A percentile compares a stretch with the other conserved stretches of the same genome.
phyloP scores from a whole-genome alignment of 2,888 invertebrate species.

The Serrognathus titanus region DNA sequence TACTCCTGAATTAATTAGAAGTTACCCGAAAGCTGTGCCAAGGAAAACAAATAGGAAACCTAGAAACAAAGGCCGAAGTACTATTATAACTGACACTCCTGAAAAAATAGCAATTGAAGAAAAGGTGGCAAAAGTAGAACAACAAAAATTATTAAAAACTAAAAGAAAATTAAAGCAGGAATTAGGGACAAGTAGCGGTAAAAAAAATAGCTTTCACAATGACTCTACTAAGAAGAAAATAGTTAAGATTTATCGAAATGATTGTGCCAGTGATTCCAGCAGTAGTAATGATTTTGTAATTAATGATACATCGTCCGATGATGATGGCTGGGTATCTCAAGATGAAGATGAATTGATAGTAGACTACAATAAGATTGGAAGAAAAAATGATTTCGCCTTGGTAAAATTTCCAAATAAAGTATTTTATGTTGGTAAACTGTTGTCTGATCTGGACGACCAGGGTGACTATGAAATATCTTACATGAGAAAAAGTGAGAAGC shows the following conservation, averaged over 20 bases:
- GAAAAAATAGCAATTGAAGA: background rate
- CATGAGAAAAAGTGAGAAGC: no score
- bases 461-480: no score
- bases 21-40: conserved; percentile 8
- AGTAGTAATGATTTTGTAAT: background rate
- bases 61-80: conserved; percentile 9
- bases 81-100: conserved; percentile 2
- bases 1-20: conserved; percentile 5
- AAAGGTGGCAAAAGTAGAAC: background rate
- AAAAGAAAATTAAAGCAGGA: background rate
- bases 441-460: no score
- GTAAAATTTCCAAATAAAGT: no score
- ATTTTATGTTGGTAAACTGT: no score
- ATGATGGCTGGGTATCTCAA: no score
- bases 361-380: no score
- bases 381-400: no score
- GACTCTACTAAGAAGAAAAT: background rate
- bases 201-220: background rate
- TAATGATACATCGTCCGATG: no score
- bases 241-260: background rate
- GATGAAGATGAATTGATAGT: no score
- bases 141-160: background rate
- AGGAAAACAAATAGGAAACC: conserved; percentile 6
- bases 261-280: background rate
- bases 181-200: background rate